These are phyloP conservation scores for Leucophenga maculata DNA, from an alignment of 2,888 invertebrate genomes.

Conservation along the genomic window DNA sequence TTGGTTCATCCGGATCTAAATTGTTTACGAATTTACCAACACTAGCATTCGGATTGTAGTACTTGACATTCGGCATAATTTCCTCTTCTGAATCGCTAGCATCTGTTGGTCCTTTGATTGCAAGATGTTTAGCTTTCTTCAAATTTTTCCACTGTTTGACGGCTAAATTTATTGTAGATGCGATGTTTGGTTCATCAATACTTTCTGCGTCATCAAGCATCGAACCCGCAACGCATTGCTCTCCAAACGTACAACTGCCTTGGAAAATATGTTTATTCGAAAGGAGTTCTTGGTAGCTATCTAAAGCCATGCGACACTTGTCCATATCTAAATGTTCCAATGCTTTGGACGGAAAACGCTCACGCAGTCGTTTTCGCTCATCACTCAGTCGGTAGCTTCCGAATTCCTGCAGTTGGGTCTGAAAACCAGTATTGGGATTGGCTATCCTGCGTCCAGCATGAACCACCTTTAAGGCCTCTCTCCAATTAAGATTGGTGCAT, in stretches of 20 bases:
- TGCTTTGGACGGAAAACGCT: conserved; percentile 86
- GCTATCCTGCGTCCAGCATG: conserved; percentile 92
- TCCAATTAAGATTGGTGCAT: conserved; percentile 90
- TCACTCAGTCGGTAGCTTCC: conserved; percentile 85
- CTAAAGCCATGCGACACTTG: conserved; percentile 84
- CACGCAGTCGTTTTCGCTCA: conserved; percentile 88
- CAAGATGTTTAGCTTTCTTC: background rate
- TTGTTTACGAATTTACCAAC: conserved; percentile 49
- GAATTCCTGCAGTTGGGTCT: conserved; percentile 93
- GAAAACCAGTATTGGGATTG: conserved; percentile 97
- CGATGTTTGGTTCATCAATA: conserved; percentile 17
- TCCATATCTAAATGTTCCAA: conserved; percentile 81
- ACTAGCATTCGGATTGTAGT: conserved; percentile 42
- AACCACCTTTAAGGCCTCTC: conserved; percentile 93
- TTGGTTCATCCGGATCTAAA: conserved; percentile 33
- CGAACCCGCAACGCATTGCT: conserved; percentile 87
- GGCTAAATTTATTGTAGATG: conserved; percentile 49
- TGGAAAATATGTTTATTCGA: conserved; percentile 85
- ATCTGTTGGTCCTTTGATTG: background rate
- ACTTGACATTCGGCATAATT: conserved; percentile 55
- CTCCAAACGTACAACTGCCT: conserved; percentile 87
- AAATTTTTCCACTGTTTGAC: conserved; percentile 51
- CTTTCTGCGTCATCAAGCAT: conserved; percentile 24
- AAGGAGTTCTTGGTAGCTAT: conserved; percentile 87
- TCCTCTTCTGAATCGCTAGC: conserved; percentile 41